Conservation (phyloP, 92 coral and sea anemone species). For the Pocillopora grandis region DNA sequence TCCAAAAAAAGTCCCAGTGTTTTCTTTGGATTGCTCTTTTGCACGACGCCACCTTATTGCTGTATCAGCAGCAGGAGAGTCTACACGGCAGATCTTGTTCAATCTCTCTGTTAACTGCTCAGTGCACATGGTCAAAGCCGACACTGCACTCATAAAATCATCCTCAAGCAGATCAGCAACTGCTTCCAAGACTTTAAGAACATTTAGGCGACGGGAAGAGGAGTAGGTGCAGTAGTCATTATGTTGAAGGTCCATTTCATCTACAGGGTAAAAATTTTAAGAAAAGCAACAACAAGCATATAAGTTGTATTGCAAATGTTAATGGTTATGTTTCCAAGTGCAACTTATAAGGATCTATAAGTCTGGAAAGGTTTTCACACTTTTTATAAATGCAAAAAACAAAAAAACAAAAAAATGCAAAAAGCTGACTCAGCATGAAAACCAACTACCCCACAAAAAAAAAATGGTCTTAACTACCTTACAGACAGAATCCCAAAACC, state of each 20-base stretch:
- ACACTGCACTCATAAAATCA: constrained; percentile 65
- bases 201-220: constrained; percentile 40
- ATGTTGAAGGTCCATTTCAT: constrained; percentile 59
- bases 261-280: constrained; percentile 9
- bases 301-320: background rate
- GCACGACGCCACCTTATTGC: background rate
- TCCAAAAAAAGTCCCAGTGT: constrained; percentile 13
- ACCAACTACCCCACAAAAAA: too few relatives aligned
- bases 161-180: constrained; percentile 63
- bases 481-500: too few relatives aligned
- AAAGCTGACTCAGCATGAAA: too few relatives aligned
- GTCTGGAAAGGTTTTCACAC: too few relatives aligned
- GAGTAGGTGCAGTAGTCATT: constrained; percentile 21
- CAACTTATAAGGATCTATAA: too few relatives aligned
- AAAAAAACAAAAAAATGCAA: too few relatives aligned
- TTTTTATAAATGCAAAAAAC: too few relatives aligned
- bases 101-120: constrained; percentile 57
- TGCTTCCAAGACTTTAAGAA: constrained; percentile 60
- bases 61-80: constrained; percentile 7
- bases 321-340: too few relatives aligned
- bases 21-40: background rate
- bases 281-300: background rate
- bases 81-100: constrained; percentile 8
- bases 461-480: too few relatives aligned
- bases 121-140: constrained; percentile 65